These are phyloP conservation scores for Leucophora obtusa DNA, from an alignment of 2,888 invertebrate species.

Conservation along the genomic window DNA sequence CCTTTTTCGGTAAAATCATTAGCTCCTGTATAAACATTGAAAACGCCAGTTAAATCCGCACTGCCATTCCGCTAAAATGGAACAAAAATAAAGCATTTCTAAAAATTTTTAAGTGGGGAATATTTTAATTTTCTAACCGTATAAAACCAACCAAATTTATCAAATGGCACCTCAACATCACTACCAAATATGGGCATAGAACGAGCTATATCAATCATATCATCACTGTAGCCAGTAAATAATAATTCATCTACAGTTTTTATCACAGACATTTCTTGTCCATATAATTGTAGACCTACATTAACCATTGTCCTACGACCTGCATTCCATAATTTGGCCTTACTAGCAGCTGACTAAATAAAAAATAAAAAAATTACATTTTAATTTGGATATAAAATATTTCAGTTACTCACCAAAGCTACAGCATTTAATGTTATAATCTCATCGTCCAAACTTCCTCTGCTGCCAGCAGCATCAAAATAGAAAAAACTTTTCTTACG, in stretches of 20 bases:
- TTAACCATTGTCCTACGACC: conserved; percentile 82
- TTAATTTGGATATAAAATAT: not conserved
- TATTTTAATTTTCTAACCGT: conserved; percentile 76
- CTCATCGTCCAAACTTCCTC: conserved; percentile 68
- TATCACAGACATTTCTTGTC: conserved; percentile 81
- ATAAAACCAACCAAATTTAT: conserved; percentile 93
- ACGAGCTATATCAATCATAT: conserved; percentile 84
- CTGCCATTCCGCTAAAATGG: conserved; percentile 87
- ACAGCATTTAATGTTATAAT: conserved; percentile 83
- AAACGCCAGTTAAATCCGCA: conserved; percentile 85
- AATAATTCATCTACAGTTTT: conserved; percentile 85
- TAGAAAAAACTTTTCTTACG: conserved; percentile 84
- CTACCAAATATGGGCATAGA: conserved; percentile 80
- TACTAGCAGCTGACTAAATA: conserved; percentile 79
- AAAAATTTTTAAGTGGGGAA: not conserved
- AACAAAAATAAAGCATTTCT: not conserved
- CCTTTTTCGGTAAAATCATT: conserved; percentile 83
- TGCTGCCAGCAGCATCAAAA: conserved; percentile 78
- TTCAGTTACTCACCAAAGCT: conserved; percentile 80
- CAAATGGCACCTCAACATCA: conserved; percentile 83
- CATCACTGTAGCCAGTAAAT: conserved; percentile 89
- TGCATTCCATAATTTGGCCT: conserved; percentile 81
- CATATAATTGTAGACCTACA: conserved; percentile 81
- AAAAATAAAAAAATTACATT: conserved; percentile 1
- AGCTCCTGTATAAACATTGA: conserved; percentile 87